phyloP scores from a whole-genome alignment of 2,888 invertebrate species.

The Euplagia quadripunctaria region DNA sequence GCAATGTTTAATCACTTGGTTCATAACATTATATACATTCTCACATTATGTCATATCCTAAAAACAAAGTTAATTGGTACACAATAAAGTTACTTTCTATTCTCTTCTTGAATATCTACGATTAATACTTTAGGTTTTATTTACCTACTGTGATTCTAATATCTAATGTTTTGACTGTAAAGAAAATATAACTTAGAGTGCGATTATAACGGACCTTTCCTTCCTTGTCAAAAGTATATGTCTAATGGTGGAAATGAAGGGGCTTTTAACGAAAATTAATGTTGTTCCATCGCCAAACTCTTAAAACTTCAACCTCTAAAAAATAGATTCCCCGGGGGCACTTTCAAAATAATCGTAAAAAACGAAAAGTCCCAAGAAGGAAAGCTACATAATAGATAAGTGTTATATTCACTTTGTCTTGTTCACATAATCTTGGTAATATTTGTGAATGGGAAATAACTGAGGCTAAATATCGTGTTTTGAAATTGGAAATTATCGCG shows the following conservation, averaged over 20 bases:
- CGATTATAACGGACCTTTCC: not conserved
- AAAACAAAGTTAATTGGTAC: too few relatives aligned
- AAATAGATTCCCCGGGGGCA: conserved; percentile 56
- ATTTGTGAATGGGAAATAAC: conserved; percentile 37
- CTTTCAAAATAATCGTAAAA: conserved; percentile 74
- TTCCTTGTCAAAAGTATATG: conserved; percentile 5
- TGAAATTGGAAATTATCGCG: not conserved
- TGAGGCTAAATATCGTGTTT: not conserved
- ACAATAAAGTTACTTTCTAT: too few relatives aligned
- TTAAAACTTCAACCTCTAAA: conserved; percentile 48
- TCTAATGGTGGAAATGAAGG: conserved; percentile 8
- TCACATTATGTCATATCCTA: too few relatives aligned
- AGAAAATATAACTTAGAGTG: not conserved
- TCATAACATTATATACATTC: too few relatives aligned
- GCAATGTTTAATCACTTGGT: too few relatives aligned
- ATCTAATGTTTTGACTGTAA: too few relatives aligned
- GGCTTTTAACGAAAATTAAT: conserved; percentile 22
- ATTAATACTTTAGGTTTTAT: too few relatives aligned
- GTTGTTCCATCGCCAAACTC: conserved; percentile 31
- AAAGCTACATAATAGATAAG: conserved; percentile 57
- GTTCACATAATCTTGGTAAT: conserved; percentile 47
- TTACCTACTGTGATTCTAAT: too few relatives aligned
- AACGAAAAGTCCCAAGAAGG: conserved; percentile 60
- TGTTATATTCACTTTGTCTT: conserved; percentile 58
- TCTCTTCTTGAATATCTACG: too few relatives aligned